Evolutionary conservation across 2,888 invertebrate species (phyloP).

Genomic region (Didymodactylos carnosus): DNA sequence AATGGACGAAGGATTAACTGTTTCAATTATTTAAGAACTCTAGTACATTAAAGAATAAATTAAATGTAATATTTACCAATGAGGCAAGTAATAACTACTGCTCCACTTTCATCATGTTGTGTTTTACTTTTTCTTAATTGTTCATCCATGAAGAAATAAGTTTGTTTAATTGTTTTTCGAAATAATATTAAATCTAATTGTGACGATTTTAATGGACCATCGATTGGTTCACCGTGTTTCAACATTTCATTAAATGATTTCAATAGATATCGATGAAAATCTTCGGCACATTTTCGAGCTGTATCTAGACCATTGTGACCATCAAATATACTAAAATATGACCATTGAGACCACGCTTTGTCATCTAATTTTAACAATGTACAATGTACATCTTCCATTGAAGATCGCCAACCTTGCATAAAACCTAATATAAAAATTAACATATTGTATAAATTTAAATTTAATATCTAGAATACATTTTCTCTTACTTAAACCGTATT

Average conservation of each 20-base stretch:
- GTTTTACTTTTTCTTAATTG: not conserved
- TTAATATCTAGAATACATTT: no score
- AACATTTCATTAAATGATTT: no score
- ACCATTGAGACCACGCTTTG: slow-evolving; percentile 35
- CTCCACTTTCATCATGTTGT: not conserved
- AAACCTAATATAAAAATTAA: no score
- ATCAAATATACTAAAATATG: slow-evolving; percentile 98
- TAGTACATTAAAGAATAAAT: no score
- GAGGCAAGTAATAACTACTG: slow-evolving; percentile 69
- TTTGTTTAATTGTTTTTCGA: not conserved
- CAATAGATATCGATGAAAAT: not conserved
- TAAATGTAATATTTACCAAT: no score
- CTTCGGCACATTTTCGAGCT: not conserved
- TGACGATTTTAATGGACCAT: not conserved
- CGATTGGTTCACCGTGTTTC: no score
- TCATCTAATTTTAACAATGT: slow-evolving; percentile 55
- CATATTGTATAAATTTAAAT: no score
- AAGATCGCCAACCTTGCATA: slow-evolving; percentile 95
- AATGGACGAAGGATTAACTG: no score
- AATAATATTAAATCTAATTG: not conserved
- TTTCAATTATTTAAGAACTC: no score
- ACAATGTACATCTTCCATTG: slow-evolving; percentile 81
- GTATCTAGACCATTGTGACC: slow-evolving; percentile 92
- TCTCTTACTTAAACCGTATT: no score
- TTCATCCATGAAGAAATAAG: not conserved